Base-by-base conservation (phyloP, 2,888 invertebrate species). In the Helobdella robusta region DNA sequence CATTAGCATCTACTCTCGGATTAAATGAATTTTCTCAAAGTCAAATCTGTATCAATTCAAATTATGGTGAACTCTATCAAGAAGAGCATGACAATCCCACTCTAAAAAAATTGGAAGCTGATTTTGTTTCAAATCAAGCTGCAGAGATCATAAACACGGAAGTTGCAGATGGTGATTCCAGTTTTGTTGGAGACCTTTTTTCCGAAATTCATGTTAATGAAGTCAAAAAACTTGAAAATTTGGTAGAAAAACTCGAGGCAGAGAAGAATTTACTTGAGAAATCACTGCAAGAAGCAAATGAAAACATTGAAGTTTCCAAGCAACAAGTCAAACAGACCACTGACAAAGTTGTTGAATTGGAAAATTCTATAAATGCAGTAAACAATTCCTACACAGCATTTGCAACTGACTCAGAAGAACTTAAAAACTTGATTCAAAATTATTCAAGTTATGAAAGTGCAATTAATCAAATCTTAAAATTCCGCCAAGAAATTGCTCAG, bases 121-220 rank as follows among this genome's bases (percentile, higher is more conserved):
- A 77, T 32, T 62, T 66, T 3, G 36, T 54, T 20, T 40, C 54
- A 23, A 56, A 20, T 20, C 64, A 63, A 15, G 63, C 50, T 18
- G 52, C 34, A 18, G 64, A 59, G 4, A n/a, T 66, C 23, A 50
- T 34, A n/a, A 64, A 40, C 11, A 36, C 60, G n/a, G 58, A 50
- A 11, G 61, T 65, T 15, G 69, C 71, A 36, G 69, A 72, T 2
- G 66, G 73, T 8, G 74, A 76, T n/a, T 30, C 40, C 5, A 74
- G 73, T 5, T 71, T 74, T 56, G 76, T 76, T 4, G 76, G 75
- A 65, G 77, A 79, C 65, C 74, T 79, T 68, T 74, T 78, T 60
- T 93, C 92, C 2, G 97, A 97, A 81, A 91, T 97, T 71, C 95
- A 97, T 79, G 82, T 93, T 70, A 92, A 92, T 78, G 94, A 94